A percentile compares a stretch with the other conserved stretches of the same genome.
Evolutionary conservation across 2,797 vertebrate species (phyloP).

Genomic region (Oreonectes daqikongensis): DNA sequence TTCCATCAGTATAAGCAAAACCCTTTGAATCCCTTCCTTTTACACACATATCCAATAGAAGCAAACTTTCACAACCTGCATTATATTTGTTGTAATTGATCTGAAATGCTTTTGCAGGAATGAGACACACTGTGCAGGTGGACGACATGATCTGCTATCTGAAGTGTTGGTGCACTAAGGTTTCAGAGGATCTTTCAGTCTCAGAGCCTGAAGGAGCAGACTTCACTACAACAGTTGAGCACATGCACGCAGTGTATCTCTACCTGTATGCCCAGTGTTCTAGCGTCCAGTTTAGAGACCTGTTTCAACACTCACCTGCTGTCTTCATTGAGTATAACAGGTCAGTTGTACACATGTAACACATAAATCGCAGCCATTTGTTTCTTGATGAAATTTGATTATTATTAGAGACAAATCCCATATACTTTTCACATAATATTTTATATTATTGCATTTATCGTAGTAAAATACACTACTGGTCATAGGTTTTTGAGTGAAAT

Average conservation of each 20-base stretch:
- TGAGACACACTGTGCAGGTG: conserved; percentile 70
- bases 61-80: neutral
- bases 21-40: neutral
- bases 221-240: conserved; percentile 72
- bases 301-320: conserved; percentile 77
- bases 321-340: conserved; percentile 74
- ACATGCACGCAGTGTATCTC: conserved; percentile 74
- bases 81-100: neutral
- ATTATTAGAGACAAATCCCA: neutral
- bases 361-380: neutral
- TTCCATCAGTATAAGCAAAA: too few relatives aligned
- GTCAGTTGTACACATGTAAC: conserved; percentile 54
- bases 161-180: conserved; percentile 74
- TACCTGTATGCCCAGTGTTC: conserved; percentile 72
- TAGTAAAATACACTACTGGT: too few relatives aligned
- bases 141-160: conserved; percentile 73
- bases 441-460: too few relatives aligned
- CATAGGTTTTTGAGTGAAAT: too few relatives aligned
- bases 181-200: conserved; percentile 42
- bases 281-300: conserved; percentile 67
- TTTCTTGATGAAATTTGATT: neutral
- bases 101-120: conserved; percentile 62
- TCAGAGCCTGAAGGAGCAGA: conserved; percentile 61
- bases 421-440: neutral
- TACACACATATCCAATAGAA: neutral